Evolutionary conservation across 1,140 invertebrate species (phyloP), one percentile per base, ranked within the genome.

Genomic region (Drosophila persimilis): DNA sequence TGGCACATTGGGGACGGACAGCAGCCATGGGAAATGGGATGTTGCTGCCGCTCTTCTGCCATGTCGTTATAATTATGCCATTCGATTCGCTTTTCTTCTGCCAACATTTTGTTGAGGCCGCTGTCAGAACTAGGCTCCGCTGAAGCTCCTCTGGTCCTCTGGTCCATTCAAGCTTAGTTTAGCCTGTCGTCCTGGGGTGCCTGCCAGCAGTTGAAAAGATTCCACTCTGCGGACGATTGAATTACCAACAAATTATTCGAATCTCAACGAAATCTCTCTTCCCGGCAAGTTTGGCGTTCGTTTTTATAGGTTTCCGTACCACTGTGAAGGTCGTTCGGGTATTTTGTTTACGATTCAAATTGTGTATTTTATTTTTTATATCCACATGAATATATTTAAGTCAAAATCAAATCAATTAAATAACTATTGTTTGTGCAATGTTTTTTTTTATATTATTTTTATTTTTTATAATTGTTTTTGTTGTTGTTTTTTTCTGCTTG

Each of bases 11-110:
- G 59, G 24, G 24, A 26, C 24, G 71, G 58, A 50, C 62, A 71
- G 60, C 54, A 60, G 35, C 35, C 35, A 39, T 39, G 35, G 35
- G 35, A 39, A 39, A 71, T 59, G 48, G 48, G 9, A 24, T 52
- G 69, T 80, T 77, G 67, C 80, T 80, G 59, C 41, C 20, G 26
- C 48, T 59, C 22, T 5, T 26, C 4, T 26, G 24, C 24, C 6
- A 26, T 26, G 24, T 57, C 20, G 45, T 47, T 8, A 35, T 74
- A 73, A 77, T 86, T 73, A 73, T 73, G 83, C 66, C 59, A 64
- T 75, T 80, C 75, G 79, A 73, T 80, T 73, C 48, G 77, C 69
- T 81, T 71, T 83, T 77, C 59, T 80, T 77, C 53, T 62, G 26
- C 41, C 62, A 69, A 48, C 35, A 64, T 53, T 45, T 73, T 61